Evolutionary conservation across 1,140 invertebrate genomes (phyloP).

Genomic region (Drosophila jambulina): DNA sequence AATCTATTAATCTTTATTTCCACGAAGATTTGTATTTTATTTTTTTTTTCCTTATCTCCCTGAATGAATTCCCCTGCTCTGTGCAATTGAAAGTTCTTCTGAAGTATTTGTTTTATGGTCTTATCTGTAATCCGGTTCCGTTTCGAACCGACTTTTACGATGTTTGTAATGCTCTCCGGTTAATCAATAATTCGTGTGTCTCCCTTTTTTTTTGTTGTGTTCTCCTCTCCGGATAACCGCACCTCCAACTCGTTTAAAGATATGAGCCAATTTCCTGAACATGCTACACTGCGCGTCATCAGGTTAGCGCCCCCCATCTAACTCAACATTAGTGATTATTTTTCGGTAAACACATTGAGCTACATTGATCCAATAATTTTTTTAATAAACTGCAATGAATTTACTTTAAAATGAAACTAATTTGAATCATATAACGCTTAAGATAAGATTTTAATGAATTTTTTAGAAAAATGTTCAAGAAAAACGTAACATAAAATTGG

Average conservation of each 20-base stretch:
- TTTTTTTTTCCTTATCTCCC: neutral
- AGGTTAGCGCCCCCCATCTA: too few species aligned
- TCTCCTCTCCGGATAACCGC: constrained; percentile 32
- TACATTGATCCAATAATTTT: too few species aligned
- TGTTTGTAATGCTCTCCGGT: constrained; percentile 59
- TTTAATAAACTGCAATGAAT: too few species aligned
- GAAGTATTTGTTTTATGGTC: constrained; percentile 11
- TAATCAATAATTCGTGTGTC: constrained; percentile 69
- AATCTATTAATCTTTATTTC: neutral
- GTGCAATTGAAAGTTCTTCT: neutral
- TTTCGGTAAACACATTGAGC: too few species aligned
- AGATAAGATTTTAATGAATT: too few species aligned
- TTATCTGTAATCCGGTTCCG: constrained; percentile 47
- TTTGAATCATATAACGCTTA: too few species aligned
- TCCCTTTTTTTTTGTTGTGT: constrained; percentile 21
- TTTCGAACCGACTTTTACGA: constrained; percentile 27
- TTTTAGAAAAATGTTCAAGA: too few species aligned
- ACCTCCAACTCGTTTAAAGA: constrained; percentile 31
- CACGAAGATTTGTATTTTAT: neutral
- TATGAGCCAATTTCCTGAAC: constrained; percentile 66
- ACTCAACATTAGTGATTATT: too few species aligned
- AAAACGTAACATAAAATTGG: too few species aligned
- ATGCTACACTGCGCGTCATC: too few species aligned
- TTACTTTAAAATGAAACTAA: too few species aligned
- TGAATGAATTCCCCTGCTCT: neutral